Conservation (phyloP, 2,113 vertebrate genomes). For the Eleginops maclovinus region DNA sequence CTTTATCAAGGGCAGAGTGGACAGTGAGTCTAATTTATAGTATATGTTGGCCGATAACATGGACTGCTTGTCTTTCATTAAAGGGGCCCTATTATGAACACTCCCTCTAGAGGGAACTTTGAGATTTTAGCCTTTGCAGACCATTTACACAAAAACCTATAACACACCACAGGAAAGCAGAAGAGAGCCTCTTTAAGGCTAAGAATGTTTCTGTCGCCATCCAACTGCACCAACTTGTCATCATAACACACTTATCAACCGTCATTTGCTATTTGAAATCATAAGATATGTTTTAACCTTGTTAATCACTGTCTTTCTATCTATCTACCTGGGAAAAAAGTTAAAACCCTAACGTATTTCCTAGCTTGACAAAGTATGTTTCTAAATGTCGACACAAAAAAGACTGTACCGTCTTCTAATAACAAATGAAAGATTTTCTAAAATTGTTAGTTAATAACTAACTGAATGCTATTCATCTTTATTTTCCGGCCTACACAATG, state of each 20-base stretch:
- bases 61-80: background rate
- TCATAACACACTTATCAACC: background rate
- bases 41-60: background rate
- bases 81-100: too few relatives aligned
- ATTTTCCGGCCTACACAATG: slow-evolving; percentile 25
- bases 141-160: too few relatives aligned
- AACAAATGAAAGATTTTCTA: slow-evolving; percentile 1
- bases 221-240: background rate
- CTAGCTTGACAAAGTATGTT: slow-evolving; percentile 15
- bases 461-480: slow-evolving; percentile 29
- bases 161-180: too few relatives aligned
- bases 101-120: too few relatives aligned
- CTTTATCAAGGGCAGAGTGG: slow-evolving; percentile 49
- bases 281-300: slow-evolving; percentile 9
- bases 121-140: too few relatives aligned
- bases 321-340: background rate
- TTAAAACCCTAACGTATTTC: background rate
- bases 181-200: too few relatives aligned
- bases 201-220: background rate
- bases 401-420: slow-evolving; percentile 4
- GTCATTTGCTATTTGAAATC: slow-evolving; percentile 13
- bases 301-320: background rate
- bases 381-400: slow-evolving; percentile 13
- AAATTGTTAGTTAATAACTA: slow-evolving; percentile 17
- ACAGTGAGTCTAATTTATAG: slow-evolving; percentile 15